Evolutionary conservation across 2,888 invertebrate species (phyloP), one percentile per base, ranked within the genome.

Genomic region (Chymomyza fuscimana): DNA sequence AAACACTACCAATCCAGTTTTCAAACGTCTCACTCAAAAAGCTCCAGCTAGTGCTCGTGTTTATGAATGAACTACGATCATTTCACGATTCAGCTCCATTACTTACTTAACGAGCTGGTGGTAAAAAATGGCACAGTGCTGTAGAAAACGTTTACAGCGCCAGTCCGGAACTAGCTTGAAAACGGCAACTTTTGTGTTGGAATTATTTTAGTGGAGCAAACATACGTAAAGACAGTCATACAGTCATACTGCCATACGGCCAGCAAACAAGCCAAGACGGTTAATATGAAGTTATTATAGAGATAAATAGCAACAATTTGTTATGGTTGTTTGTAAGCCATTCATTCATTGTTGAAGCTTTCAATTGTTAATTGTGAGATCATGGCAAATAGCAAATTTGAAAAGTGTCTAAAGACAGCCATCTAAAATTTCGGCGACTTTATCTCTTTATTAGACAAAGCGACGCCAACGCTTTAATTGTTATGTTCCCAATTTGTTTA

Each of bases 41-140:
- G 58, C 63, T 67, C 67, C 70, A 59, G 64, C 52, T 25, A 32
- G 54, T 68, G 69, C 69, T 60, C 65, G 60, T 63, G 86, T 82
- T 87, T 82, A 87, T 86, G 87, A 86, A 86, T 86, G 85, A 86
- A 86, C 81, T 76, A 25, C 65, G 50, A 58, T 50, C 50, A 19
- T 54, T 54, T 60, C 25, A 60, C 15, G 60, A 51, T 50, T 60
- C 69, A 71, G 68, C 72, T 62, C 54, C 59, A 72, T 70, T 62
- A 46, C 68, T 70, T 62, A 46, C 68, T 65, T 72, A 59, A 60
- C 60, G 60, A 60, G 36, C 60, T 29, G n/a, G 16, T 59, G 74
- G 66, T 64, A 63, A 70, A 71, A 70, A 81, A 80, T 83, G 76
- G 73, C 77, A 79, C 74, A 84, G 83, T 84, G 82, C 80, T 80